Base-by-base conservation (phyloP, 2,797 vertebrate species). In the Philypnodon macrostomus region DNA sequence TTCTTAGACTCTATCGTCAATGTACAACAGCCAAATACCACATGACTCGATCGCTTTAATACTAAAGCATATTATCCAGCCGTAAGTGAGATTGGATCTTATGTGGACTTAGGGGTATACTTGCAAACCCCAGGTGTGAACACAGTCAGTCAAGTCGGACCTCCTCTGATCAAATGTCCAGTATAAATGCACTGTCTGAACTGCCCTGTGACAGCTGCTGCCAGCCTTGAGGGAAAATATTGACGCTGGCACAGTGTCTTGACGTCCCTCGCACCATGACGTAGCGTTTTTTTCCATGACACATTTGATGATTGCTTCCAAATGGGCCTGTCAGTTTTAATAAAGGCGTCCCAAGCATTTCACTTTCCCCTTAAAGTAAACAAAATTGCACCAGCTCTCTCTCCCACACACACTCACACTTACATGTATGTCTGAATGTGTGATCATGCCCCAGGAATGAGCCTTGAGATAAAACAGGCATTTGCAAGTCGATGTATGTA, bases 271-370 rank as follows among this genome's bases (percentile, higher is more conserved):
- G 63, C 73, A 79, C 63, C 62, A 83, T 90, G 89, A 90, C 85
- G 84, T 86, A 75, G 72, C 48, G 52, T 7, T 84, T 89, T 90
- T 41, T 90, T 90, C 88, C 88, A 87, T 90, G 88, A 90, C 88
- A 89, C 81, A 81, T 87, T 82, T 81, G 81, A 88, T 86, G 88
- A 90, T 90, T 87, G 85, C 85, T 90, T 89, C 87, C 88, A 91
- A 91, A 90, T 91, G 89, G 81, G 63, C 63, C 79, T 84, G 87
- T 90, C 89, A 87, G 83, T 79, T 85, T 83, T 75, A 86, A 90
- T 88, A 87, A 75, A 81, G 79, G 75, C 51, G 70, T 82, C 70
- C 63, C 68, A 47, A 32, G 68, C 75, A 79, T 88, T 88, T 86
- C 57, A 75, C 81, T 86, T 86, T 84, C 59, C 73, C 74, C 67